Base-by-base conservation (phyloP, 2,888 invertebrate species). In the Ectemnius lituratus region DNA sequence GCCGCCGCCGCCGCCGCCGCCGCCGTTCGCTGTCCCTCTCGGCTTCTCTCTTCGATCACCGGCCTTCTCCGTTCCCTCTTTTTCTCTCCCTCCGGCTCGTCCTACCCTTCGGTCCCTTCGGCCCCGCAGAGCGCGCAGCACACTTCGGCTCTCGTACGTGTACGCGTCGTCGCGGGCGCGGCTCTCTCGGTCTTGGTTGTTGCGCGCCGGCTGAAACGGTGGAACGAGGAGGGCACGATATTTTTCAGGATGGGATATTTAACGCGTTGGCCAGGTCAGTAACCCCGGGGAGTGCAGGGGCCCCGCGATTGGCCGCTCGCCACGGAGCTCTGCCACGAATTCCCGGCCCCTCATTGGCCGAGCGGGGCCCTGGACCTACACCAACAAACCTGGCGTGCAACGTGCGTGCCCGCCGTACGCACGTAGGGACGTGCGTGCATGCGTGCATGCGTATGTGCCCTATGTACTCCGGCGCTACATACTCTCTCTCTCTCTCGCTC, bases 201-300 rank as follows among this genome's bases (percentile, higher is more conserved):
- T 56, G 63, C 70, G 57, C 49, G 63, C 71, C 52, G 56, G 76
- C 37, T 37, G 37, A 37, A 37, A 37, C 37, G 37, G 37, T 46
- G 78, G 62, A 74, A 82, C 71, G 74, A 67, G 67, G 81, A 84
- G 83, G 78, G 81, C 79, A 82, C 83, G 85, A 87, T 89, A 90
- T 89, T 90, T 90, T 90, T 90, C 90, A 89, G 89, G 89, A 89
- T 88, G 88, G 89, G 89, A 90, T 90, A 90, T 90, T 90, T 90
- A 90, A 89, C 90, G 90, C 90, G 88, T 87, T 87, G 89, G 87
- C 85, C 85, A 89, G 90, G 90, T 90, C 90, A 88, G 87, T 89
- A 88, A 90, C 90, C 90, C 85, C 86, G 80, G 73, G 73, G 76
- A 83, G 80, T 76, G 81, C 37, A 37, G 86, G 85, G 87, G 86